Evolutionary conservation across 2,797 vertebrate genomes (phyloP).

Genomic region (Manis crassicaudata): DNA sequence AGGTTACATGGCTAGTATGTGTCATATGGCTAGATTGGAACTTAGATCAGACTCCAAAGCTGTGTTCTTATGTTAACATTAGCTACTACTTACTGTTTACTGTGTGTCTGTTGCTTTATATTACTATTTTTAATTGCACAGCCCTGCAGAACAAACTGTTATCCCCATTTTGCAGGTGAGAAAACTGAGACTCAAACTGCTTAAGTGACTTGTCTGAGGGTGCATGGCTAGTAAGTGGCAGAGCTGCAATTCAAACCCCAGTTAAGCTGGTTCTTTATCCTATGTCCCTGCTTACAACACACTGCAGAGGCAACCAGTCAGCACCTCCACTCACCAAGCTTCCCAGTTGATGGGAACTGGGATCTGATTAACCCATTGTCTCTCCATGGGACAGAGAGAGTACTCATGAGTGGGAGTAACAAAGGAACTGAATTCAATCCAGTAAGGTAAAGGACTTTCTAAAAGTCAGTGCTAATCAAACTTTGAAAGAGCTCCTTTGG

Average conservation of each 20-base stretch:
- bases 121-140: neutral
- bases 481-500: neutral
- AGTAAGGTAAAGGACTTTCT: neutral
- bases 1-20: neutral
- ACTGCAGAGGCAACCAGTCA: neutral
- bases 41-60: neutral
- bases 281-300: neutral
- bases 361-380: neutral
- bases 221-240: neutral
- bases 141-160: neutral
- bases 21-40: neutral
- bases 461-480: neutral
- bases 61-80: neutral
- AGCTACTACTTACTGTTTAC: neutral
- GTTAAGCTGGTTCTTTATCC: neutral
- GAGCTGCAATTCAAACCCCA: neutral
- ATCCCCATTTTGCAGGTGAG: neutral
- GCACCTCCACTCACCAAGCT: neutral
- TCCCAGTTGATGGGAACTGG: neutral
- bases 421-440: neutral
- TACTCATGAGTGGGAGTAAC: neutral
- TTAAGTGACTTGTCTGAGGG: neutral
- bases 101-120: neutral
- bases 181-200: conserved; percentile 23
- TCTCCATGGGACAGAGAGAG: neutral